Evolutionary conservation across 2,113 vertebrate genomes (phyloP).

Genomic region (Ptilonorhynchus violaceus): DNA sequence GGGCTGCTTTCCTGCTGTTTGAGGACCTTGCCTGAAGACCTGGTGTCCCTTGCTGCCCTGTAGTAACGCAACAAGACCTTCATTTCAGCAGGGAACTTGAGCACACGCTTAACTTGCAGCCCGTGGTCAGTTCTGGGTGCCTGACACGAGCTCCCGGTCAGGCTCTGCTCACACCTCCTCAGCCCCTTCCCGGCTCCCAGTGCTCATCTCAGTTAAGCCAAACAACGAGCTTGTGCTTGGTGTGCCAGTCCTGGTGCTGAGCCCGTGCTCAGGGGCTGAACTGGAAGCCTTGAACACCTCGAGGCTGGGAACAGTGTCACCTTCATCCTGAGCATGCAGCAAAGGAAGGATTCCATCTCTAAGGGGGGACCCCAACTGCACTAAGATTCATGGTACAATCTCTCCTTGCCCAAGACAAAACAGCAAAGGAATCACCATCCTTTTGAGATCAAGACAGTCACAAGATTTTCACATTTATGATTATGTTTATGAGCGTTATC

Average conservation of each 20-base stretch:
- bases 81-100: not conserved
- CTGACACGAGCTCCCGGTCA: not conserved
- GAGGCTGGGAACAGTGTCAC: not conserved
- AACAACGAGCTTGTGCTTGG: not conserved
- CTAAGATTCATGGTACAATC: not conserved
- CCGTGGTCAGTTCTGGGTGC: not conserved
- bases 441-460: not conserved
- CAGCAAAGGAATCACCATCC: not conserved
- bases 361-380: not conserved
- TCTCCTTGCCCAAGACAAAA: not conserved
- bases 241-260: slow-evolving; percentile 7
- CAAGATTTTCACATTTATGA: not conserved
- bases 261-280: slow-evolving; percentile 4
- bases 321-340: not conserved
- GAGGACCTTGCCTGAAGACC: not conserved
- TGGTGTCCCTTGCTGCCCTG: not conserved
- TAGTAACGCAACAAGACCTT: not conserved
- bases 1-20: not conserved
- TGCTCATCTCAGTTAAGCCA: not conserved
- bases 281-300: not conserved
- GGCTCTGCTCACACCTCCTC: not conserved
- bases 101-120: not conserved
- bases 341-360: not conserved
- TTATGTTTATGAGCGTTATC: not conserved
- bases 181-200: not conserved